Percentiles rank a stretch among this genome's conserved stretches.
phyloP scores from a whole-genome alignment of 2,113 vertebrate genomes.

The Cebus imitator region DNA sequence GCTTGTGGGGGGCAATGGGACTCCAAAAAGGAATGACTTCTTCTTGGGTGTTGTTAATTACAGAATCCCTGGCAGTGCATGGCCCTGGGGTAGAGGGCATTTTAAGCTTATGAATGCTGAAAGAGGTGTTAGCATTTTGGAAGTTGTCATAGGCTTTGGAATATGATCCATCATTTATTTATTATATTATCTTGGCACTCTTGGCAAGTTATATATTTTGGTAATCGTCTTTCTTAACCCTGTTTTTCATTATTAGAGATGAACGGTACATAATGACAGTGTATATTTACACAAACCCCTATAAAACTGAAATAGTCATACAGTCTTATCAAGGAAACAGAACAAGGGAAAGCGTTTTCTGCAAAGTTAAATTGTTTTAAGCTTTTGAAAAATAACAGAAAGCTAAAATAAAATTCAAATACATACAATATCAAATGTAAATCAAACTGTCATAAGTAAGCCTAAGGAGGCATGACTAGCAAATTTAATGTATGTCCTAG shows the following conservation, averaged over 20 bases:
- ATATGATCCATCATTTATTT: neutral
- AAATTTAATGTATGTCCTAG: neutral
- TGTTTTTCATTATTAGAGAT: neutral
- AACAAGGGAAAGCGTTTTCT: neutral
- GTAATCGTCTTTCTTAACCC: neutral
- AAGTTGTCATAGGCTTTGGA: neutral
- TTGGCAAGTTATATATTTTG: neutral
- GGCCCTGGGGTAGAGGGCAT: neutral
- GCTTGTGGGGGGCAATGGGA: fast-evolving
- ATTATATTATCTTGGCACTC: neutral
- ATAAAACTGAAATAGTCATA: neutral
- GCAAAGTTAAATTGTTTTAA: neutral
- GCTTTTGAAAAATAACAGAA: neutral
- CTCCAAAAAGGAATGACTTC: neutral
- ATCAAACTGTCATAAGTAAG: neutral
- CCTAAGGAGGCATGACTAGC: neutral
- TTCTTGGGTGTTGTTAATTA: neutral
- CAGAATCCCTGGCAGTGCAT: neutral
- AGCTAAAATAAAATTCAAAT: constrained; percentile 13
- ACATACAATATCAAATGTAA: neutral
- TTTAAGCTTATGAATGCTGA: neutral
- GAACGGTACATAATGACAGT: neutral
- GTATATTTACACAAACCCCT: neutral
- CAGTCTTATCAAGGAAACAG: neutral
- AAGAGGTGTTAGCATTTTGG: neutral